Base-by-base conservation (phyloP, 2,888 invertebrate genomes). In the Drosophila colorata region DNA sequence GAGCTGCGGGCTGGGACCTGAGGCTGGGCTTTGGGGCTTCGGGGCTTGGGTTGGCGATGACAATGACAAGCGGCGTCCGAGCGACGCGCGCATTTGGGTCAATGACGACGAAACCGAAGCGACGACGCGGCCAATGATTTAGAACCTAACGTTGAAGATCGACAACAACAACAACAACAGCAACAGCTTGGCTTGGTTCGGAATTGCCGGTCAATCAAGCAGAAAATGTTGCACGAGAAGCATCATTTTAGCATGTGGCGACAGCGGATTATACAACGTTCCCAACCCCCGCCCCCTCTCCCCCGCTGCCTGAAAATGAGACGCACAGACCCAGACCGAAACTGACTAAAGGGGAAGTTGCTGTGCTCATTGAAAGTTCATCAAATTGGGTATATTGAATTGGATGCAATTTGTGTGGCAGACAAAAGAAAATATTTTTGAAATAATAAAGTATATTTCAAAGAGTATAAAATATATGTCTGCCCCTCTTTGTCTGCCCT, bases 201-300 rank as follows among this genome's bases (percentile, higher is more conserved):
- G 63, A 78, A 78, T 78, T 78, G 78, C 74, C 65, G 80, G 51
- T 80, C 88, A 86, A 74, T 82, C 88, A 88, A 79, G 83, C 83
- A 79, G 88, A 83, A 83, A 83, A 88, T 83, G 80, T 76, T 85
- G 61, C 48, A 79, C 69, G 75, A 78, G 76, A 74, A 70, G 67
- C 82, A 76, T 85, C 88, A 85, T 76, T 85, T 83, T 85, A 83
- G 83, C 83, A 83, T 83, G 88, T 83, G 88, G 88, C 74, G 83
- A 88, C 83, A 84, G 84, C 47, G 73, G 57, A 44, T 65, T 69
- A 72, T 71, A 79, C 80, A 60, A 79, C 25, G 43, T 43, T 38
- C 20, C 7, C 35, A 35, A 37, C 38, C 14, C 33, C 20, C 37
- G 3, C 48, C 49, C 5, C 53, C 35, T 52, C 25, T 28, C 4